Percentiles rank a stretch among this genome's conserved stretches.
These are phyloP conservation scores for Spongia lamella DNA, from an alignment of 37 sponge, comb jelly and placozoan genomes.

Conservation along the genomic window DNA sequence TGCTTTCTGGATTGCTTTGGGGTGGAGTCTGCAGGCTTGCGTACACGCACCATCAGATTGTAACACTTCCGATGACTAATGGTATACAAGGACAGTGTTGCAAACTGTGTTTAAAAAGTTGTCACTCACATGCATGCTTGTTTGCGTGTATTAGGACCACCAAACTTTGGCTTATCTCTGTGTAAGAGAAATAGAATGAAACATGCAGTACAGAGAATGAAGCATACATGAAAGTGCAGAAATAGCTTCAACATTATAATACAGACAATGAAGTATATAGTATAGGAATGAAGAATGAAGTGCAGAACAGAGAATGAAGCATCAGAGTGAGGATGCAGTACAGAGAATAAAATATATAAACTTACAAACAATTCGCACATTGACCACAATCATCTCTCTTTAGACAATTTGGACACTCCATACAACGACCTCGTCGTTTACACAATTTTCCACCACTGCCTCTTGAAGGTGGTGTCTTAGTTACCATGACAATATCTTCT, in stretches of 20 bases:
- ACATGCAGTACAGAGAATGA: too few relatives aligned
- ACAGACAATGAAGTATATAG: too few relatives aligned
- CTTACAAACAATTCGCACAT: conserved; percentile 58
- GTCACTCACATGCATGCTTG: conserved; percentile 72
- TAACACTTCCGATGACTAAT: conserved; percentile 62
- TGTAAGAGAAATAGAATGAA: not conserved
- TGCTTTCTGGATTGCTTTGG: too few relatives aligned
- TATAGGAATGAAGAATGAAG: not conserved
- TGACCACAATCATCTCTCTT: conserved; percentile 64
- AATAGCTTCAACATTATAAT: too few relatives aligned
- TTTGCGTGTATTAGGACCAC: conserved; percentile 59
- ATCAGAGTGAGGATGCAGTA: not conserved
- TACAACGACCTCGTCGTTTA: conserved; percentile 69
- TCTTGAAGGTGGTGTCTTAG: too few relatives aligned
- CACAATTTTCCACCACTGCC: conserved; percentile 11
- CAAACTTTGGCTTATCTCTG: conserved; percentile 69
- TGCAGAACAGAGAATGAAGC: too few relatives aligned
- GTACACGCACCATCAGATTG: conserved; percentile 13
- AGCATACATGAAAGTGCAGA: too few relatives aligned
- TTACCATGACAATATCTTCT: too few relatives aligned
- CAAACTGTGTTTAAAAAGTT: not conserved
- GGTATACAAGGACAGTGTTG: not conserved
- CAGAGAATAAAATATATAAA: not conserved
- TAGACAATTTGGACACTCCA: conserved; percentile 67
- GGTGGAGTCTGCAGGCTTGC: too few relatives aligned